Evolutionary conservation across 1,140 invertebrate species (phyloP).

Genomic region (Atta colombica): DNA sequence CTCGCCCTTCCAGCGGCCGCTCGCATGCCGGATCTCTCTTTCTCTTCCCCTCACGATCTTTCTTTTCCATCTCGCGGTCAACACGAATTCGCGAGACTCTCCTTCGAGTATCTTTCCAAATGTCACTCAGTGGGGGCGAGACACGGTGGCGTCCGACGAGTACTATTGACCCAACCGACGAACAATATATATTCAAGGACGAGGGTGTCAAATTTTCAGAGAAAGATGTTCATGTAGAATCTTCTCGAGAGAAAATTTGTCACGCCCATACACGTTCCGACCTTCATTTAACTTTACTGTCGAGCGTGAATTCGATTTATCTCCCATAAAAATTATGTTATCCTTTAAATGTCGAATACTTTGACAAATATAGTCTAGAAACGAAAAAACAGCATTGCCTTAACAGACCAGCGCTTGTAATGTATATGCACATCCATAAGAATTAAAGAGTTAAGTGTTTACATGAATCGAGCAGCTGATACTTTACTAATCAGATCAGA

Average conservation of each 20-base stretch:
- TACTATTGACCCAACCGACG: slow-evolving; percentile 31
- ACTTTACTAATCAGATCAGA: no score
- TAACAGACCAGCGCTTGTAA: not conserved
- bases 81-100: not conserved
- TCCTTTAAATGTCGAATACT: not conserved
- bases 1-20: slow-evolving; percentile 64
- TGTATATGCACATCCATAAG: not conserved
- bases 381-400: not conserved
- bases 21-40: slow-evolving; percentile 26
- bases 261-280: not conserved
- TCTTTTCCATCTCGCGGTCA: slow-evolving; percentile 10
- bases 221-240: not conserved
- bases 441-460: not conserved
- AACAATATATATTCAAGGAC: not conserved
- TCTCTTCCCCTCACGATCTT: slow-evolving; percentile 3
- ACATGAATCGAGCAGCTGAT: not conserved
- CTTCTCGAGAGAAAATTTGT: slow-evolving; percentile 6
- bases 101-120: not conserved
- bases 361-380: not conserved
- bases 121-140: slow-evolving; percentile 10
- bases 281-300: not conserved
- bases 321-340: not conserved
- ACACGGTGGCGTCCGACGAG: slow-evolving; percentile 13
- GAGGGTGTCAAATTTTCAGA: not conserved
- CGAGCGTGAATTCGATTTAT: not conserved